Percentiles rank a stretch among this genome's conserved stretches.
Conservation (phyloP, 2,888 invertebrate species). For the Dastarcus helophoroides region DNA sequence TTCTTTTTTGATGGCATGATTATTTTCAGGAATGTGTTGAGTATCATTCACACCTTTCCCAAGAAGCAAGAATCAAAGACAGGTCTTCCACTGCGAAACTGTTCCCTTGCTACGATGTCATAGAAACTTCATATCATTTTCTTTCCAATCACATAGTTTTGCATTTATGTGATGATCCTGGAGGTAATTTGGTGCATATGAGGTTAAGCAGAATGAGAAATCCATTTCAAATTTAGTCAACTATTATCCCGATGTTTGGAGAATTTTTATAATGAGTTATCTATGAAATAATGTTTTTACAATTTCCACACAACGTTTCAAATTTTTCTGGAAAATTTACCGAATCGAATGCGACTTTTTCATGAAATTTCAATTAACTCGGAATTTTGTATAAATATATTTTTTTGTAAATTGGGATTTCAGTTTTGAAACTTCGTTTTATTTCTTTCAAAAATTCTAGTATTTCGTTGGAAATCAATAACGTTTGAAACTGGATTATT, state of each 20-base stretch:
- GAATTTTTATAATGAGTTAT: no score
- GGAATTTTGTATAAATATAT: no score
- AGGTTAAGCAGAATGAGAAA: no score
- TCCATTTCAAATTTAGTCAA: no score
- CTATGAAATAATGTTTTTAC: no score
- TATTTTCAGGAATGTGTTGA: constrained; percentile 51
- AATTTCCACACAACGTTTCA: no score
- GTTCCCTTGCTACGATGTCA: constrained; percentile 84
- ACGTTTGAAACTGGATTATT: constrained; percentile 4
- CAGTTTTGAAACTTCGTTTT: not conserved
- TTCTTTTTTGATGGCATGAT: constrained; percentile 7
- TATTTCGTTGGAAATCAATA: constrained; percentile 3
- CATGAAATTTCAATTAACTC: not conserved
- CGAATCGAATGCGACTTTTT: not conserved
- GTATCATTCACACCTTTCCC: constrained; percentile 59
- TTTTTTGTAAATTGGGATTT: no score
- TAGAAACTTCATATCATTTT: constrained; percentile 96
- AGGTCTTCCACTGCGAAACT: constrained; percentile 38
- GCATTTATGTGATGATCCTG: constrained; percentile 92
- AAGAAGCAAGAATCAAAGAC: constrained; percentile 41
- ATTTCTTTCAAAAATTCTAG: not conserved
- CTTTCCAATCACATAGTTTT: constrained; percentile 86
- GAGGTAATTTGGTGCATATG: constrained; percentile 53
- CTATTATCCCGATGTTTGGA: no score
- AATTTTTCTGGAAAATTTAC: no score